Conservation (phyloP, 2,888 invertebrate species). For the Acanthosepion esculentum region DNA sequence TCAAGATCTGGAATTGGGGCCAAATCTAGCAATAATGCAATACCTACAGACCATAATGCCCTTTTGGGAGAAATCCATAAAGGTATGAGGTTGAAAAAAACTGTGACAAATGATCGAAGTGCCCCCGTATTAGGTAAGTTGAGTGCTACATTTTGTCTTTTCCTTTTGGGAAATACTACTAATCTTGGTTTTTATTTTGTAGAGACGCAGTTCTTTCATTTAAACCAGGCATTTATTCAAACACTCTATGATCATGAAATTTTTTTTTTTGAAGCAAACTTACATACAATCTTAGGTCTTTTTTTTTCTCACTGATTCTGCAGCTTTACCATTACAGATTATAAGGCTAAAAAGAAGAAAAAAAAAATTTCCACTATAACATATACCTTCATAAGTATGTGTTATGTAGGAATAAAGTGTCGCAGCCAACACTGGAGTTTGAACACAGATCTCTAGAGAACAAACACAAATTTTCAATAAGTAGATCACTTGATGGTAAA, state of each 20-base stretch:
- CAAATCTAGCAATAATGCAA: conserved; percentile 36
- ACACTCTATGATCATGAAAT: not conserved
- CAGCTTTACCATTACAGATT: too few species aligned
- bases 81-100: conserved; percentile 87
- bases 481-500: too few species aligned
- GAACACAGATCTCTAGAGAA: too few species aligned
- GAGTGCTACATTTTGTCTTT: not conserved
- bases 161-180: not conserved
- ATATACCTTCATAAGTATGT: too few species aligned
- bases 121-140: conserved; percentile 81
- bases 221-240: not conserved
- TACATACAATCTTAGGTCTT: too few species aligned
- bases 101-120: conserved; percentile 92
- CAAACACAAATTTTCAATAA: too few species aligned
- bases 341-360: too few species aligned
- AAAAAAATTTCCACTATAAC: too few species aligned
- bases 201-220: not conserved
- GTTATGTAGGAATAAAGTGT: too few species aligned
- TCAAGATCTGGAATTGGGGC: not conserved
- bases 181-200: not conserved
- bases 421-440: too few species aligned
- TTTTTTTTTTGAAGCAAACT: too few species aligned
- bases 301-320: too few species aligned
- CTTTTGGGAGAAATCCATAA: conserved; percentile 88
- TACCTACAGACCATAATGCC: conserved; percentile 80